Conservation (phyloP, 2,888 invertebrate species). For the Amaurobius ferox region DNA sequence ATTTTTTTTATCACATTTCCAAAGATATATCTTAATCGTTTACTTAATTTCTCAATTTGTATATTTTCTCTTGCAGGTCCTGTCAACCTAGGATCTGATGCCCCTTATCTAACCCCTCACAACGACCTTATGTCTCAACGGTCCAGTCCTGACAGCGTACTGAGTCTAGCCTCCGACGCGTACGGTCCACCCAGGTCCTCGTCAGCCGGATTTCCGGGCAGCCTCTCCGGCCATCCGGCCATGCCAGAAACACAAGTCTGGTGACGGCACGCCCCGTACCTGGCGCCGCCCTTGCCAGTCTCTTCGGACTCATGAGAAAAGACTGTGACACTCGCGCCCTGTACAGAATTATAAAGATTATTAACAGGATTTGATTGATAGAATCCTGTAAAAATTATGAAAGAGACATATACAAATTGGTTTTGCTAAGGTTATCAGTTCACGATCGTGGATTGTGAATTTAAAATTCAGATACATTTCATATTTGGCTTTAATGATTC, state of each 20-base stretch:
- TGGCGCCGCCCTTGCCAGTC: conserved; percentile 56
- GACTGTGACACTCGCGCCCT: not conserved
- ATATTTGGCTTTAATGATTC: too few relatives aligned
- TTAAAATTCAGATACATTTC: too few relatives aligned
- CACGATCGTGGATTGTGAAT: not conserved
- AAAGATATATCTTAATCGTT: too few relatives aligned
- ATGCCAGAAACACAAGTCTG: conserved; percentile 69
- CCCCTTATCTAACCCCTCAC: conserved; percentile 64
- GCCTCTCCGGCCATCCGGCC: conserved; percentile 44
- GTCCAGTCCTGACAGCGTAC: conserved; percentile 72
- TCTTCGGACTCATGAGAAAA: conserved; percentile 35
- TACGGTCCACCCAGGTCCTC: conserved; percentile 68
- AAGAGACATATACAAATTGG: not conserved
- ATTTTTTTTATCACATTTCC: too few relatives aligned
- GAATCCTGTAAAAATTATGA: not conserved
- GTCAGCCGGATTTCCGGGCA: conserved; percentile 53
- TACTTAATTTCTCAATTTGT: not conserved
- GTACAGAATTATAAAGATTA: conserved; percentile 1
- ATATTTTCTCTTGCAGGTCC: conserved; percentile 48
- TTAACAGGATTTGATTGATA: not conserved
- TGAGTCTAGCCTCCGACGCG: conserved; percentile 69
- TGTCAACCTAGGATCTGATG: conserved; percentile 70
- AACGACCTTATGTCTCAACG: conserved; percentile 70
- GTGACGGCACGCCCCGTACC: conserved; percentile 68
- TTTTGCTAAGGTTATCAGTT: not conserved